Evolutionary conservation across 2,797 vertebrate species (phyloP).

Genomic region (Pagetopsis macropterus): DNA sequence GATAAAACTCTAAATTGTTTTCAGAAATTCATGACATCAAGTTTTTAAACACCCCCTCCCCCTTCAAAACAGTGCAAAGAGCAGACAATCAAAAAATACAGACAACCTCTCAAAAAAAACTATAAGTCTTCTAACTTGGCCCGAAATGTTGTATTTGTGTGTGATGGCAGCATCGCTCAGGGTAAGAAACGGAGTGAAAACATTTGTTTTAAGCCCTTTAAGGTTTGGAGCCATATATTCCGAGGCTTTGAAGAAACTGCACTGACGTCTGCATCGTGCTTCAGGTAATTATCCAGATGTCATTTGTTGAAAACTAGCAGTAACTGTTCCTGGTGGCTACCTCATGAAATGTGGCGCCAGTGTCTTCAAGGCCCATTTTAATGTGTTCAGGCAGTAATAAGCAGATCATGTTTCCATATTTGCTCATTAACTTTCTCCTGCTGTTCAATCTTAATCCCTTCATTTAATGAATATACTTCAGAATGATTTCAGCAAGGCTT

Average conservation of each 20-base stretch:
- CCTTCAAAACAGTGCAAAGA: neutral
- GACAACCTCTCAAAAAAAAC: neutral
- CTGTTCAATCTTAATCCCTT: constrained; percentile 36
- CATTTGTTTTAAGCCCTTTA: constrained; percentile 11
- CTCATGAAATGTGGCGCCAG: constrained; percentile 29
- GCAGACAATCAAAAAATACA: neutral
- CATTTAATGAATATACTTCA: constrained; percentile 40
- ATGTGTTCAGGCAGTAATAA: constrained; percentile 47
- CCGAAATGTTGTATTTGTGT: neutral
- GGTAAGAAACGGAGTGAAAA: neutral
- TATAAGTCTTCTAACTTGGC: neutral
- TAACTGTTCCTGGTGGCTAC: constrained; percentile 31
- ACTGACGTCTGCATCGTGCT: neutral
- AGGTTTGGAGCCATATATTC: constrained; percentile 1
- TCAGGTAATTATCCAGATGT: constrained; percentile 32
- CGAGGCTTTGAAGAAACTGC: neutral
- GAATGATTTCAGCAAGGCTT: constrained; percentile 13
- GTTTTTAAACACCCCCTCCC: no score
- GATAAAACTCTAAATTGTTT: no score
- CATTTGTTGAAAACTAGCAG: constrained; percentile 14
- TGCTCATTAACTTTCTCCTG: constrained; percentile 44
- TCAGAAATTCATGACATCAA: no score
- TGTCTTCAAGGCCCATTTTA: constrained; percentile 39
- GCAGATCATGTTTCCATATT: constrained; percentile 49
- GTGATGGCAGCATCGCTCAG: neutral